Evolutionary conservation across 2,797 vertebrate species (phyloP), one percentile per base, ranked within the genome.

Genomic region (Champsocephalus gunnari): DNA sequence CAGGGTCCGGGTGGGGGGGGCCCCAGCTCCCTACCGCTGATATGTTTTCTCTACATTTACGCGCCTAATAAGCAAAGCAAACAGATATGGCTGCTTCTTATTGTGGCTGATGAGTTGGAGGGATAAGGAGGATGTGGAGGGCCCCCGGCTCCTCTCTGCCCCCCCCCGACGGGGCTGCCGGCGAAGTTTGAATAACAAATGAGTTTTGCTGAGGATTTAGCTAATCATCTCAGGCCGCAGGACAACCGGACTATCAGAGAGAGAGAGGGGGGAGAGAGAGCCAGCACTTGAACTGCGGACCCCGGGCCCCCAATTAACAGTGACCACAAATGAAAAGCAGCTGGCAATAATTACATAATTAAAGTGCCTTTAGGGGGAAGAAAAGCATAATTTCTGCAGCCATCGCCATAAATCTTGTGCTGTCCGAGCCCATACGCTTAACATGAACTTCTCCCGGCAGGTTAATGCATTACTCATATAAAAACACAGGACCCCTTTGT

Each of bases 331-430:
- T 95, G 94, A 96, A 96, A 97, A 97, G 92, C 97, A 98, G 96
- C 96, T 98, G 97, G 93, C 93, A 97, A 96, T 98, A 97, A 99
- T 99, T 99, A 98, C 96, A 97, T 97, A 97, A 96, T 98, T 97
- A 97, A 97, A 97, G 96, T 95, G 95, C 96, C 95, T 96, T 95
- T 96, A 94, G 97, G 94, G 93, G 94, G 86, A 95, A 96, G 95
- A 93, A 95, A 96, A 96, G 96, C 96, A 97, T 98, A 96, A 99
- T 99, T 99, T 98, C 95, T 96, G 91, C 89, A 95, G 96, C 94
- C 94, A 95, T 97, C 82, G 95, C 94, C 96, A 99, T 99, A 99
- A 99, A 99, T 99, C 98, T 99, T 99, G 90, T 71, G 96, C 97
- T 99, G 98, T 99, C 98, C 60, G 72, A 94, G 93, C 85, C 90